Evolutionary conservation across 2,888 invertebrate genomes (phyloP).

Genomic region (Linnaemya tessellans): DNA sequence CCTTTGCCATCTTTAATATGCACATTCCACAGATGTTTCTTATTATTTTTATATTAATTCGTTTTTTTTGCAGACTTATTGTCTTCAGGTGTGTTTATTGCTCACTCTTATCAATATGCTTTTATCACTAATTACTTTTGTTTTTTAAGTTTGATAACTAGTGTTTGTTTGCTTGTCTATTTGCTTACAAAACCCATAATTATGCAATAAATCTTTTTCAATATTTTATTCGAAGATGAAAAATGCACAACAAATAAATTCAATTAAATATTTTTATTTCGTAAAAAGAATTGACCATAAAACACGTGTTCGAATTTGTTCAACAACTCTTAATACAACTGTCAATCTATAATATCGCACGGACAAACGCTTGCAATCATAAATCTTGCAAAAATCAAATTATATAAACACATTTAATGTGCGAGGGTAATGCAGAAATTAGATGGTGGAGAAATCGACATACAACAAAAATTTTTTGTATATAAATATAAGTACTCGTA

Average conservation of each 20-base stretch:
- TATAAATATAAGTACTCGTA: too few species aligned
- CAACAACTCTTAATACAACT: conserved; percentile 63
- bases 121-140: conserved; percentile 65
- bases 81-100: conserved; percentile 62
- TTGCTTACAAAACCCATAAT: conserved; percentile 65
- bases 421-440: background rate
- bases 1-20: background rate
- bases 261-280: conserved; percentile 59
- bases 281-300: conserved; percentile 45
- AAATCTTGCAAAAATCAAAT: conserved; percentile 49
- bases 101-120: conserved; percentile 53
- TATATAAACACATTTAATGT: conserved; percentile 29
- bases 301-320: conserved; percentile 71
- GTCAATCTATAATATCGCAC: conserved; percentile 64
- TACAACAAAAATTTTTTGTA: too few species aligned
- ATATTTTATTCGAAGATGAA: conserved; percentile 55
- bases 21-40: conserved; percentile 1
- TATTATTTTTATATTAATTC: background rate
- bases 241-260: conserved; percentile 62
- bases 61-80: conserved; percentile 36
- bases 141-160: conserved; percentile 23
- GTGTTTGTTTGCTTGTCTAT: conserved; percentile 35
- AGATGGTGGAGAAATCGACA: background rate
- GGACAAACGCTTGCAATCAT: conserved; percentile 65
- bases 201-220: conserved; percentile 69